Evolutionary conservation across 2,113 vertebrate species (phyloP).

Genomic region (Panthera tigris): DNA sequence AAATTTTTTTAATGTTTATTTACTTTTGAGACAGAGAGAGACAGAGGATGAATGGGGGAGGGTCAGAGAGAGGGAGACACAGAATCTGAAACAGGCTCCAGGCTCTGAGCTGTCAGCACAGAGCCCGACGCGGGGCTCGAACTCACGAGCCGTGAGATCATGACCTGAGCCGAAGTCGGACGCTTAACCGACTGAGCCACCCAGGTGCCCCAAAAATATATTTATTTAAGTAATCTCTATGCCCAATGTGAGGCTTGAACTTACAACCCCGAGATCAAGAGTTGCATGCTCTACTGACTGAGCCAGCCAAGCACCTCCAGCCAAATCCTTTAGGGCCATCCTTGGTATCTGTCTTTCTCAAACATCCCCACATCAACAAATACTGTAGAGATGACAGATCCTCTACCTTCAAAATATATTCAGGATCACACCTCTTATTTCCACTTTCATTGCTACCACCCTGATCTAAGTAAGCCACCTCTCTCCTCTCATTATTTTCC

Average conservation of each 20-base stretch:
- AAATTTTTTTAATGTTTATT: no score
- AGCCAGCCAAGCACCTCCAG: background rate
- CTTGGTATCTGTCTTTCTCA: background rate
- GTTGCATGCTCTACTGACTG: background rate
- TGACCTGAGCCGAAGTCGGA: background rate
- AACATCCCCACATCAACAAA: background rate
- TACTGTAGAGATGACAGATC: background rate
- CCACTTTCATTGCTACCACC: background rate
- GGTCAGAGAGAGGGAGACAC: no score
- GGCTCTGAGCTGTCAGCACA: no score
- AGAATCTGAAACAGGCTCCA: no score
- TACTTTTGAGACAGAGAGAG: no score
- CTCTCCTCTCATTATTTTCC: conserved; percentile 23
- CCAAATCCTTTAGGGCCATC: background rate
- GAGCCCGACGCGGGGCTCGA: no score
- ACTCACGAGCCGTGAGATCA: no score
- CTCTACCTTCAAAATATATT: background rate
- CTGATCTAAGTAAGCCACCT: background rate
- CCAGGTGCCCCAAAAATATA: background rate
- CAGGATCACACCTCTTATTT: background rate
- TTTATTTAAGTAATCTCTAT: no score
- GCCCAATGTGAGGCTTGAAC: no score
- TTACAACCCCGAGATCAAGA: no score
- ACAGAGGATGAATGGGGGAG: no score
- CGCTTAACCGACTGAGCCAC: background rate